These are phyloP conservation scores for Dynastes tityus DNA, from an alignment of 2,888 invertebrate genomes.

Conservation along the genomic window DNA sequence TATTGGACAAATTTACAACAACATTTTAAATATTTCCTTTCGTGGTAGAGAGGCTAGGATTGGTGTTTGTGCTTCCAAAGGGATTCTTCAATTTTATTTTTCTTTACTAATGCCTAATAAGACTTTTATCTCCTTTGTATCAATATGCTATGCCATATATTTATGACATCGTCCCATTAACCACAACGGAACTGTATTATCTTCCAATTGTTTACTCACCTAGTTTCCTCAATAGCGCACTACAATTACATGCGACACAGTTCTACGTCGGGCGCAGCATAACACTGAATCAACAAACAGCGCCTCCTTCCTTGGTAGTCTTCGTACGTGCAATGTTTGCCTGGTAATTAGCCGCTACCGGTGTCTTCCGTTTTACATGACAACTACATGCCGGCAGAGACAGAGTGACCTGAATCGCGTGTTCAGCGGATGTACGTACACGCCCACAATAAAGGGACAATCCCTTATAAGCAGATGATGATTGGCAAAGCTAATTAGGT, in stretches of 20 bases:
- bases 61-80: no score
- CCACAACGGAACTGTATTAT: background rate
- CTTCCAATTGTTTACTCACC: background rate
- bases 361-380: conserved; percentile 33
- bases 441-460: background rate
- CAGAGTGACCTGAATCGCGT: background rate
- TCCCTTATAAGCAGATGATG: background rate
- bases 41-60: no score
- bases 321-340: conserved; percentile 27
- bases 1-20: no score
- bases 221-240: background rate
- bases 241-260: background rate
- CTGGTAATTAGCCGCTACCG: conserved; percentile 30
- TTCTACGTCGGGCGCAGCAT: background rate
- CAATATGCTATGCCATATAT: no score
- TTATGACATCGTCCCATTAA: no score
- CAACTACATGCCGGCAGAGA: background rate
- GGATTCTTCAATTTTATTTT: no score
- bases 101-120: no score
- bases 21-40: no score
- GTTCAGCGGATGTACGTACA: no score
- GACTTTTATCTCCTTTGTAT: no score
- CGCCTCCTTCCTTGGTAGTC: background rate
- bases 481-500: background rate
- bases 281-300: conserved; percentile 32